Conservation (phyloP, 2,888 invertebrate species). For the Ichneumoninae sp. region DNA sequence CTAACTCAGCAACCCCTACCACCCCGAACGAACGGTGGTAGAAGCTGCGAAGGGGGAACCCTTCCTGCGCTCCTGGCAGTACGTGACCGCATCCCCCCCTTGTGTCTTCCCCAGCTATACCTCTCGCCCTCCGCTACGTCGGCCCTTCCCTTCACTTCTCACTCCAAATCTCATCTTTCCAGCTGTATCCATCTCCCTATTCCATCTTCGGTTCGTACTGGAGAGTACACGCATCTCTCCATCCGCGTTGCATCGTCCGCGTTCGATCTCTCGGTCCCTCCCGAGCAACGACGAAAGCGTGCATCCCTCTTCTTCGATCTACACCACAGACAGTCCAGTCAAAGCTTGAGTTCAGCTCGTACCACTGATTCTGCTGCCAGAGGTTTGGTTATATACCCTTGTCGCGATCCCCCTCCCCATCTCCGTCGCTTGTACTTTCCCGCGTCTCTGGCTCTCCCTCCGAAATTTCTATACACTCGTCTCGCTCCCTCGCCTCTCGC, state of each 20-base stretch:
- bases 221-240: constrained; percentile 11
- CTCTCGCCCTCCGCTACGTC: constrained; percentile 23
- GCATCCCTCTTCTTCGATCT: constrained; percentile 22
- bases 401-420: neutral
- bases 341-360: constrained; percentile 3
- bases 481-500: constrained; percentile 11
- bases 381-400: constrained; percentile 25
- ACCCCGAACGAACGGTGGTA: constrained; percentile 45
- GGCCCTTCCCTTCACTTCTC: neutral
- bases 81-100: constrained; percentile 67
- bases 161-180: constrained; percentile 40
- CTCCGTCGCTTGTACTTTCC: constrained; percentile 17
- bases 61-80: constrained; percentile 61
- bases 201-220: neutral
- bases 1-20: constrained; percentile 75
- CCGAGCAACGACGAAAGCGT: neutral
- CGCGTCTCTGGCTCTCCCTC: constrained; percentile 17
- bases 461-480: constrained; percentile 20
- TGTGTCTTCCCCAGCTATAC: constrained; percentile 13
- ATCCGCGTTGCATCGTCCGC: constrained; percentile 11
- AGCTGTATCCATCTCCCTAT: constrained; percentile 9
- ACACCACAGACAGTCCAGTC: constrained; percentile 33
- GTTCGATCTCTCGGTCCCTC: neutral
- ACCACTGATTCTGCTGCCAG: constrained; percentile 2
- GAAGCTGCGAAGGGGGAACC: constrained; percentile 33